Percentiles rank a stretch among this genome's conserved stretches.
These are phyloP conservation scores for Hydractinia echinata DNA, from an alignment of 30 jellyfish, hydroid and myxozoan species.

Conservation along the genomic window DNA sequence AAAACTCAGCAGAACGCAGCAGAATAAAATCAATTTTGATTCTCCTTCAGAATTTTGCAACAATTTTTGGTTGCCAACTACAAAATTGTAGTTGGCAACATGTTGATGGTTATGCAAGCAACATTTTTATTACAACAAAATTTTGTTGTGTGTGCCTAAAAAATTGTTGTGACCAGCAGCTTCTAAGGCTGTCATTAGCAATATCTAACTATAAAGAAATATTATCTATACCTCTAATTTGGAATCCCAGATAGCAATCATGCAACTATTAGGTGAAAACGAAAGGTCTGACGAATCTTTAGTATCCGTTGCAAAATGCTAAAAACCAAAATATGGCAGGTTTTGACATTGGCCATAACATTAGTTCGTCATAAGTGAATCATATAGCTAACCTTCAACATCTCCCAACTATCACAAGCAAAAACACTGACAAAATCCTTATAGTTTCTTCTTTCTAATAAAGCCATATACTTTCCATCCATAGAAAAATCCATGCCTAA, in stretches of 20 bases:
- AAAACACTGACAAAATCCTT: constrained; percentile 77
- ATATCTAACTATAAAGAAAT: too few species aligned
- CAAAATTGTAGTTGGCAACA: too few species aligned
- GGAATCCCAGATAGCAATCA: constrained; percentile 94
- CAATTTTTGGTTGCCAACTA: too few species aligned
- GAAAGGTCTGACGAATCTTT: constrained; percentile 77
- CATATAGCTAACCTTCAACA: constrained; percentile 57
- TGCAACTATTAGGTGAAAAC: constrained; percentile 89
- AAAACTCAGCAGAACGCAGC: too few species aligned
- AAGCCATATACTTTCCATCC: constrained; percentile 88
- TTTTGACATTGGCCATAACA: neutral
- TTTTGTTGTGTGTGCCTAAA: too few species aligned
- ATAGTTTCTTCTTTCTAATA: constrained; percentile 76
- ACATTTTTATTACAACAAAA: too few species aligned
- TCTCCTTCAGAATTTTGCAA: too few species aligned
- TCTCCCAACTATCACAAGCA: constrained; percentile 82
- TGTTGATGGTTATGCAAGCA: too few species aligned
- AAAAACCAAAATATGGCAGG: constrained; percentile 2
- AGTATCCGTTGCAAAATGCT: constrained; percentile 94
- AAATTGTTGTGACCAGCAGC: too few species aligned
- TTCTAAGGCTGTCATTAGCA: too few species aligned
- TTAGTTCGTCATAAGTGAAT: neutral
- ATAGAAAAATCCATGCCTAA: constrained; percentile 71
- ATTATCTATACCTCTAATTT: constrained; percentile 62
- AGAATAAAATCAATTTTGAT: too few species aligned